Evolutionary conservation across 1,140 invertebrate species (phyloP).

Genomic region (Bradynema listronoti): DNA sequence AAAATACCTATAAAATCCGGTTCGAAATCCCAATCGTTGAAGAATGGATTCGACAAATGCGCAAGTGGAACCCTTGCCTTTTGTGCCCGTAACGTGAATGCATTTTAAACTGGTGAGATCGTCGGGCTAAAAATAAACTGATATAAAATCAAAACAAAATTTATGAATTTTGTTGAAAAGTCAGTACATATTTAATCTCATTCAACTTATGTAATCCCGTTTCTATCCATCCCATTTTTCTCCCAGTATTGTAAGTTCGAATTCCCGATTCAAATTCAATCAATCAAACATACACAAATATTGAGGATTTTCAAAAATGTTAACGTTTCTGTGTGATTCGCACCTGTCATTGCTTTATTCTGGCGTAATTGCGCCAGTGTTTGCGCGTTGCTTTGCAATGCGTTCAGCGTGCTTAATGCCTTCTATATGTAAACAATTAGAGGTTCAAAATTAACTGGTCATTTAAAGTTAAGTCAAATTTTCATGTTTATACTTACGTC

Average conservation of each 20-base stretch:
- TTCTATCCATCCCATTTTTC: background rate
- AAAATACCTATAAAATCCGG: conserved; percentile 74
- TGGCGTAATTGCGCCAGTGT: conserved; percentile 13
- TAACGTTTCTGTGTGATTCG: conserved; percentile 15
- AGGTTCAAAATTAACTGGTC: background rate
- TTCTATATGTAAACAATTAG: conserved; percentile 12
- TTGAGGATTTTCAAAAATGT: conserved; percentile 7
- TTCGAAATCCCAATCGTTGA: conserved; percentile 73
- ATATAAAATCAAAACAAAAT: conserved; percentile 1
- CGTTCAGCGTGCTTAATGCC: conserved; percentile 19
- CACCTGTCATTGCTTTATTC: conserved; percentile 3
- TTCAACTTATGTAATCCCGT: background rate
- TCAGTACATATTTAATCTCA: background rate
- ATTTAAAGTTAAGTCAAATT: background rate
- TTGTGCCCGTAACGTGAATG: conserved; percentile 90
- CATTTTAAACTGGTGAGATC: conserved; percentile 66
- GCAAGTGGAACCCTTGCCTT: conserved; percentile 85
- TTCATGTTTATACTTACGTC: background rate
- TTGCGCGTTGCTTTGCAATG: conserved; percentile 29
- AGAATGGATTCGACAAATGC: conserved; percentile 84
- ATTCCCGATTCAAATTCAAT: conserved; percentile 8
- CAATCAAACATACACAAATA: conserved; percentile 15
- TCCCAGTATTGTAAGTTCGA: too few species aligned
- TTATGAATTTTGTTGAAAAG: background rate
- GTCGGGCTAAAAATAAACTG: conserved; percentile 13